Evolutionary conservation across 2,113 vertebrate species (phyloP).

Genomic region (Bos javanicus): DNA sequence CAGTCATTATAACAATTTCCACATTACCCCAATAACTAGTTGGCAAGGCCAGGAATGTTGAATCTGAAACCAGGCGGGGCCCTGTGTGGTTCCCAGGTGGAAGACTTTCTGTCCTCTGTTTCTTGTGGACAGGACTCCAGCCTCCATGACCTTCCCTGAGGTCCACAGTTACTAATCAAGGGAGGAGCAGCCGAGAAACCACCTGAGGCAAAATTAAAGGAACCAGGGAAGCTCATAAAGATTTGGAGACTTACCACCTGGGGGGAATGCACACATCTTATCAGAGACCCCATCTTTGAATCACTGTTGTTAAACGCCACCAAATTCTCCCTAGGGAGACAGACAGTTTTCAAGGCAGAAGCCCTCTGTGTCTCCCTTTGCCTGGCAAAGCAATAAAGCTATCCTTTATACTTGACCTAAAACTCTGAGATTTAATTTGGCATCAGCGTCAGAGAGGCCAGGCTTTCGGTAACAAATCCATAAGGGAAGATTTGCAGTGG

Average conservation of each 20-base stretch:
- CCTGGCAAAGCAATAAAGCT: background rate
- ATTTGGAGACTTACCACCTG: background rate
- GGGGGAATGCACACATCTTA: background rate
- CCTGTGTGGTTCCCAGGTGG: accelerated
- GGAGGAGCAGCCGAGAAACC: background rate
- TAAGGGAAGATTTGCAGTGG: background rate
- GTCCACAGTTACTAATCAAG: background rate
- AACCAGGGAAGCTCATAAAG: background rate
- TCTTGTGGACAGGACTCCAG: background rate
- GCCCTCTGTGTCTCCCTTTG: background rate
- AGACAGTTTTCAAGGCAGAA: background rate
- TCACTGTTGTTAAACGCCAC: background rate
- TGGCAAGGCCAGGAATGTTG: background rate
- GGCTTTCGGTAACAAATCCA: background rate
- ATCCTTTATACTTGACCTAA: background rate
- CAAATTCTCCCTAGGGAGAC: background rate
- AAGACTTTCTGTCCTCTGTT: background rate
- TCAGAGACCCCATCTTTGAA: background rate
- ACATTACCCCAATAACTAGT: background rate
- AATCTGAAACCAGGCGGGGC: accelerated
- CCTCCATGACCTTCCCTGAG: background rate
- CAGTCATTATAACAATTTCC: background rate
- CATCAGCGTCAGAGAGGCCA: background rate
- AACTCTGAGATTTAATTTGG: background rate
- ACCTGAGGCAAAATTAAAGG: background rate